A percentile compares a stretch with the other conserved stretches of the same genome.
These are phyloP conservation scores for Sesia bembeciformis DNA, from an alignment of 2,888 invertebrate species.

Conservation along the genomic window DNA sequence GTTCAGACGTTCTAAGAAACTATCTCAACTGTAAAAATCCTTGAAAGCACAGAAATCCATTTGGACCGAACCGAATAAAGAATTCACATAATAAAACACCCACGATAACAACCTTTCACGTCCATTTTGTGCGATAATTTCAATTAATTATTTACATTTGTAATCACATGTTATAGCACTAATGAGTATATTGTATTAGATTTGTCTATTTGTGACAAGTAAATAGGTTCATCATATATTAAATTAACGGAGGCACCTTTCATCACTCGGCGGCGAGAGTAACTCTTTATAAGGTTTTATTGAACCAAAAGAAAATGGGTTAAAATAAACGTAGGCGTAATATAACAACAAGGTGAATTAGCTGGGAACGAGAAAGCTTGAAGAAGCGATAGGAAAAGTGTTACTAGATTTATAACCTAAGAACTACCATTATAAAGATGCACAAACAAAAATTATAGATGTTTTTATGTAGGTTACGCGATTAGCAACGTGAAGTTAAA, in stretches of 20 bases:
- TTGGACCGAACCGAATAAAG: constrained; percentile 17
- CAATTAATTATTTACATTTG: constrained; percentile 54
- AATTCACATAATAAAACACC: constrained; percentile 43
- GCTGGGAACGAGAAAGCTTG: background rate
- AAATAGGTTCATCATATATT: constrained; percentile 22
- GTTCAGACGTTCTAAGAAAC: background rate
- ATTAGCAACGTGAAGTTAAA: too few species aligned
- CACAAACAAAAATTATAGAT: too few species aligned
- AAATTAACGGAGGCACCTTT: constrained; percentile 20
- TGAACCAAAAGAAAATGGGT: constrained; percentile 13
- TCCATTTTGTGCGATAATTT: constrained; percentile 52
- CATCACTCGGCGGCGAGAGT: constrained; percentile 32
- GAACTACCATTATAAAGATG: too few species aligned
- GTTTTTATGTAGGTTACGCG: too few species aligned
- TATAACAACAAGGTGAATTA: background rate
- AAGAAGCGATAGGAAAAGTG: background rate
- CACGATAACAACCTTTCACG: constrained; percentile 47
- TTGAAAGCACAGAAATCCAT: background rate
- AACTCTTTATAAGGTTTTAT: constrained; percentile 6
- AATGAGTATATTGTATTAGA: constrained; percentile 7
- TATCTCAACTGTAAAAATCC: background rate
- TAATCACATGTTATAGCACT: constrained; percentile 51
- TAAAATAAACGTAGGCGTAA: constrained; percentile 8
- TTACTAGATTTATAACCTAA: too few species aligned
- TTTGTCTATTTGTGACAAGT: constrained; percentile 7